Evolutionary conservation across 2,113 vertebrate genomes (phyloP).

Genomic region (Athene cunicularia): DNA sequence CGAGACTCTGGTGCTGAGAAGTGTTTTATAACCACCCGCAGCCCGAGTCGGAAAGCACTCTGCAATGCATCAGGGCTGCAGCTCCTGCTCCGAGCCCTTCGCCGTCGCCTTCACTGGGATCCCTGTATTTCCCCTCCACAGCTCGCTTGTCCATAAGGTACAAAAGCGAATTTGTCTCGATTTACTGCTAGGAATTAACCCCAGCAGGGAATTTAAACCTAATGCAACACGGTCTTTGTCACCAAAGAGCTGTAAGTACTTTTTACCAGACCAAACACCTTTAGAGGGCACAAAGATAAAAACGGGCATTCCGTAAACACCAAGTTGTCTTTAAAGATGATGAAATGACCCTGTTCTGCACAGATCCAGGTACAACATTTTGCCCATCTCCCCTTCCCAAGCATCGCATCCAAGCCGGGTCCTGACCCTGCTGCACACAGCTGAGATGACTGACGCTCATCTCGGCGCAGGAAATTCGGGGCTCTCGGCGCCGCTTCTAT

Average conservation of each 20-base stretch:
- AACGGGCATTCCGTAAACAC: neutral
- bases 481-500: neutral
- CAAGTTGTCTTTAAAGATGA: rapidly evolving
- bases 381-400: neutral
- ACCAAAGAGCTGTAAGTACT: neutral
- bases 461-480: neutral
- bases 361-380: neutral
- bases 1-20: neutral
- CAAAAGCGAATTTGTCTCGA: neutral
- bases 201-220: neutral
- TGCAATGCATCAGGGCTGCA: neutral
- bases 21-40: neutral
- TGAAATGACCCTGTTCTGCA: neutral
- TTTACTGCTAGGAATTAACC: neutral
- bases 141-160: neutral
- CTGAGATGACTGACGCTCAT: neutral
- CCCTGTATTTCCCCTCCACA: neutral
- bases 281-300: neutral
- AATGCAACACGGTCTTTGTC: neutral
- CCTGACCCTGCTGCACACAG: neutral
- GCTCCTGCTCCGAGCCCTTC: neutral
- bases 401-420: rapidly evolving
- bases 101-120: neutral
- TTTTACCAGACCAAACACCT: neutral
- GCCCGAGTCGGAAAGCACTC: neutral